Base-by-base conservation (phyloP, 2,888 invertebrate species). In the Cryptus armator region DNA sequence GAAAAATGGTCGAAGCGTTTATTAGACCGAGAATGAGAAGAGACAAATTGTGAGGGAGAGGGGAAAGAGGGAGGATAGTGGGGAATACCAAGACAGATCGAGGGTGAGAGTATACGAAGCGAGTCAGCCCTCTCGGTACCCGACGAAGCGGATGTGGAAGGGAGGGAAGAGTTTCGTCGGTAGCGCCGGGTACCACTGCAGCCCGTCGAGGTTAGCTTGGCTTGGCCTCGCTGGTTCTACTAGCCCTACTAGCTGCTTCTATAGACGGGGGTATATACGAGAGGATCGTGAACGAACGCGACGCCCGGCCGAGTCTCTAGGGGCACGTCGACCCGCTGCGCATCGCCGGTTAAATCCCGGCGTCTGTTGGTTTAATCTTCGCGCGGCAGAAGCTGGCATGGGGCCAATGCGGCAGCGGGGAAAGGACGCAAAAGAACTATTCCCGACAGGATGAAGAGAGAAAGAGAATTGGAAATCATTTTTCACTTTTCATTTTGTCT, bases 291-390 rank as follows among this genome's bases (percentile, higher is more conserved):
- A 66, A 46, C 59, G 74, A 83, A 64, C 66, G 71, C 71, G 71
- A 75, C 62, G 62, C 70, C 59, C 75, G 79, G 75, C 71, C 67
- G 76, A 77, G 59, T 83, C 84, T 86, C 86, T 70, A 81, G 84
- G 74, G 85, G 80, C 83, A 83, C 85, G 76, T 72, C 85, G 82
- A 85, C 80, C 80, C 85, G 82, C 79, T 83, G 87, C 84, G 83
- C 84, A 81, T 86, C 86, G 83, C 82, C 86, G 87, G 87, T 88
- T 87, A 88, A 88, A 88, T 87, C 84, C 86, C 81, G 82, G 88
- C 84, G 87, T 87, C 88, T 87, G 88, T 86, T 86, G 84, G 88
- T 88, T 88, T 88, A 88, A 88, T 88, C 88, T 86, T 88, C 84
- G 83, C 83, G 80, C 86, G 82, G 81, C 87, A 86, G 86, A 81